phyloP scores from a whole-genome alignment of 2,797 vertebrate species.

The Dipus sagitta region DNA sequence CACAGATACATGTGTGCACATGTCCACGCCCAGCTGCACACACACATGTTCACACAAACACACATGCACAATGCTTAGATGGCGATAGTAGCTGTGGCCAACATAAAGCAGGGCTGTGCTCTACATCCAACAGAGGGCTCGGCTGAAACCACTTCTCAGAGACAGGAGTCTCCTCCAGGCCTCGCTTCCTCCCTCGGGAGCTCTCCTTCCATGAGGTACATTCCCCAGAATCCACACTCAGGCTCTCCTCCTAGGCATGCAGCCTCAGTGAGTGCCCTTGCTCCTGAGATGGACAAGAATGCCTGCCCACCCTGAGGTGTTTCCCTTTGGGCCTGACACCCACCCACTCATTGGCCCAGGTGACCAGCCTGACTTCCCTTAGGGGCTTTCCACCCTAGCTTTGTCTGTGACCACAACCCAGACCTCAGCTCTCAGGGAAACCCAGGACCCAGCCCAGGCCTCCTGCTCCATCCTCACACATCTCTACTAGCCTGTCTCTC shows the following conservation, averaged over 20 bases:
- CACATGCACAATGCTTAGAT: neutral
- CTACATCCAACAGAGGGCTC: too few relatives aligned
- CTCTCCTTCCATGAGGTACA: neutral
- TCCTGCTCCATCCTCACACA: neutral
- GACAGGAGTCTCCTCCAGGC: too few relatives aligned
- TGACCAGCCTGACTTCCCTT: too few relatives aligned
- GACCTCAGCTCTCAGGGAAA: fast-evolving
- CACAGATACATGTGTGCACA: neutral
- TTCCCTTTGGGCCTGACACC: neutral
- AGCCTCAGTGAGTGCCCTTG: neutral
- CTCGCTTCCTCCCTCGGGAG: neutral
- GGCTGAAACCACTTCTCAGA: neutral
- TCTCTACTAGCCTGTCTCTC: neutral
- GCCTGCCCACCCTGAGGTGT: too few relatives aligned
- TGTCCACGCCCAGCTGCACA: neutral
- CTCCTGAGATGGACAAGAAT: neutral
- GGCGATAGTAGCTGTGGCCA: neutral
- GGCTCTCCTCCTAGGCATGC: neutral
- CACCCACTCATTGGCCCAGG: neutral
- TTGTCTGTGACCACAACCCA: neutral
- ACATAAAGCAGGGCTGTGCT: too few relatives aligned
- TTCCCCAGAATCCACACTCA: neutral
- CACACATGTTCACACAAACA: too few relatives aligned
- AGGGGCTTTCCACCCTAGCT: neutral
- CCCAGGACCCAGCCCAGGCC: too few relatives aligned